Evolutionary conservation across 2,113 vertebrate species (phyloP).

Genomic region (Cnemophilus loriae): DNA sequence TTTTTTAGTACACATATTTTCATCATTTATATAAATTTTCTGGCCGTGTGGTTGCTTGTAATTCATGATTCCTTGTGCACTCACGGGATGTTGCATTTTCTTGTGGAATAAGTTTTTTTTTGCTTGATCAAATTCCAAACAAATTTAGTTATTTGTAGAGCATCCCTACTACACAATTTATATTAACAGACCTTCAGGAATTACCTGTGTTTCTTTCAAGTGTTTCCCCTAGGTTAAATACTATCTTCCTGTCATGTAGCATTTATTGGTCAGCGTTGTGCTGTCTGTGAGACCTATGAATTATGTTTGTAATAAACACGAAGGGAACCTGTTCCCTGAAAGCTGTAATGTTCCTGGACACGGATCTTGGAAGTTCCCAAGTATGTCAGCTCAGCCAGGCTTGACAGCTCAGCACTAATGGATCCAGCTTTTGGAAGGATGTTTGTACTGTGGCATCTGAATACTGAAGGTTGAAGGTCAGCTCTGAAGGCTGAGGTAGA

Average conservation of each 20-base stretch:
- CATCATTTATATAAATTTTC: background rate
- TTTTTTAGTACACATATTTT: background rate
- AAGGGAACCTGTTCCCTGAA: background rate
- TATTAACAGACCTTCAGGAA: background rate
- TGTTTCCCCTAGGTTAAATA: background rate
- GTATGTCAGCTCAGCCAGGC: background rate
- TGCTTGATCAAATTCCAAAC: background rate
- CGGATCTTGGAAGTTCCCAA: background rate
- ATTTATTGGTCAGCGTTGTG: background rate
- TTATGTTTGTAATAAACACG: background rate
- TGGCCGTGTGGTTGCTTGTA: background rate
- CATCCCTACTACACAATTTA: background rate
- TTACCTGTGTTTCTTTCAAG: background rate
- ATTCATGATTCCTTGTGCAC: background rate
- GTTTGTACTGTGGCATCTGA: background rate
- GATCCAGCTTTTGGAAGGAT: background rate
- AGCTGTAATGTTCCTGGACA: background rate
- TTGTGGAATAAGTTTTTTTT: background rate
- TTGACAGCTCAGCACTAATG: background rate
- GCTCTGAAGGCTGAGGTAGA: background rate
- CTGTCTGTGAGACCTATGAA: background rate
- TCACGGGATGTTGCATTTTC: fast-evolving
- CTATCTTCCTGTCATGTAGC: background rate
- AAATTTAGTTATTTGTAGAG: background rate
- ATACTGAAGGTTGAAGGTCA: background rate